Evolutionary conservation across 23 tunicate species (phyloP).

Genomic region (Aplidium turbinatum): DNA sequence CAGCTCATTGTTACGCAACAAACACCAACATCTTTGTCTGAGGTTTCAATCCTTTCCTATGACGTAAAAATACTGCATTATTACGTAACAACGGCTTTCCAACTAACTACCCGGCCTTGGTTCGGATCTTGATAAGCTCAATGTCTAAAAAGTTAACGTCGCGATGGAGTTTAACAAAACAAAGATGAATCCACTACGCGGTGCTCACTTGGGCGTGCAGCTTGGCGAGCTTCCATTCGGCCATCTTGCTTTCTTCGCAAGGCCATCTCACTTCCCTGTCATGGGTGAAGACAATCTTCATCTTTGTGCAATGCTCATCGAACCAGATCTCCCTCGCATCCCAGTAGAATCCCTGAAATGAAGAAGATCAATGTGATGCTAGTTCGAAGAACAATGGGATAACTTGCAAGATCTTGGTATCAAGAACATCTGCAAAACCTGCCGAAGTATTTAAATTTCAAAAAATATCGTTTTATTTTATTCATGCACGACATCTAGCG

Average conservation of each 20-base stretch:
- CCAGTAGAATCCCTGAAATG: constrained; percentile 70
- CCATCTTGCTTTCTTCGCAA: constrained; percentile 16
- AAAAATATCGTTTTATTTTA: too few relatives aligned
- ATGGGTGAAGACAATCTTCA: constrained; percentile 38
- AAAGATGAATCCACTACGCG: not conserved
- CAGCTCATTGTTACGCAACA: too few relatives aligned
- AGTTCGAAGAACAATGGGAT: not conserved
- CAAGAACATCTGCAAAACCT: too few relatives aligned
- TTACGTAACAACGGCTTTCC: too few relatives aligned
- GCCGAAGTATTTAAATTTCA: too few relatives aligned
- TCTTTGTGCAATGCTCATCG: constrained; percentile 43
- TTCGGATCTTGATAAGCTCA: not conserved
- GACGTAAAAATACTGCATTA: too few relatives aligned
- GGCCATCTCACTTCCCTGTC: constrained; percentile 40
- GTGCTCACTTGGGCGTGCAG: constrained; percentile 59
- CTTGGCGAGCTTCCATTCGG: constrained; percentile 66
- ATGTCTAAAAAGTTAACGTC: not conserved
- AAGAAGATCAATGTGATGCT: not conserved
- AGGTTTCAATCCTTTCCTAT: too few relatives aligned
- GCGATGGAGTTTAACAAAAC: not conserved
- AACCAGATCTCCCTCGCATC: constrained; percentile 62
- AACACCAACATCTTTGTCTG: too few relatives aligned
- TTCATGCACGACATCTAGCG: too few relatives aligned
- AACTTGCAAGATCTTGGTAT: too few relatives aligned
- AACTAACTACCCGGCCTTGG: too few relatives aligned